Conservation (phyloP, 2,888 invertebrate genomes). For the Rotaria magnacalcarata region DNA sequence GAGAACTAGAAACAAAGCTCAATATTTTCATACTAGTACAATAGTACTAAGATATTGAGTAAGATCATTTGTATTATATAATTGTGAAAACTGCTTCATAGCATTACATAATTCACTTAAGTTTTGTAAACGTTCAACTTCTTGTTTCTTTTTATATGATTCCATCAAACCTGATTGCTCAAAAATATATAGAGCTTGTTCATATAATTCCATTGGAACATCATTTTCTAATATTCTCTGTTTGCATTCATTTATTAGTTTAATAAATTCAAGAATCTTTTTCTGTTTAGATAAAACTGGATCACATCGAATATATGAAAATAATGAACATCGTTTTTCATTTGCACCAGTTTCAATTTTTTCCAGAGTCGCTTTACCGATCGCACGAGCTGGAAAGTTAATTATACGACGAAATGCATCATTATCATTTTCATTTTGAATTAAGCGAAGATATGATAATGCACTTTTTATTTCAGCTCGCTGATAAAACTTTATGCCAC, state of each 20-base stretch:
- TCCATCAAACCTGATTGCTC: not conserved
- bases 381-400: constrained; percentile 40
- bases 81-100: constrained; percentile 2
- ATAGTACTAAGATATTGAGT: not conserved
- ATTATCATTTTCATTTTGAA: constrained; percentile 45
- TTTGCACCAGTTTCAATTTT: constrained; percentile 36
- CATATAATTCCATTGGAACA: not conserved
- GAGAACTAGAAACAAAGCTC: too few relatives aligned
- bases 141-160: not conserved
- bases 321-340: not conserved
- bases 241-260: not conserved
- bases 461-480: constrained; percentile 47
- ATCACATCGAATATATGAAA: not conserved
- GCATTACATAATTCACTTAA: constrained; percentile 27
- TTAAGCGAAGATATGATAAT: constrained; percentile 47
- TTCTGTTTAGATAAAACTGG: not conserved
- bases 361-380: constrained; percentile 37
- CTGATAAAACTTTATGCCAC: constrained; percentile 46
- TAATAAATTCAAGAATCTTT: not conserved
- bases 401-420: constrained; percentile 46
- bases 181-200: constrained; percentile 27
- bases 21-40: not conserved
- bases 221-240: not conserved
- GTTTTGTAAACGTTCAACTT: constrained; percentile 5
- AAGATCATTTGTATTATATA: constrained; percentile 7